phyloP scores from a whole-genome alignment of 2,888 invertebrate genomes.

The Mesopsocus fuscifrons region DNA sequence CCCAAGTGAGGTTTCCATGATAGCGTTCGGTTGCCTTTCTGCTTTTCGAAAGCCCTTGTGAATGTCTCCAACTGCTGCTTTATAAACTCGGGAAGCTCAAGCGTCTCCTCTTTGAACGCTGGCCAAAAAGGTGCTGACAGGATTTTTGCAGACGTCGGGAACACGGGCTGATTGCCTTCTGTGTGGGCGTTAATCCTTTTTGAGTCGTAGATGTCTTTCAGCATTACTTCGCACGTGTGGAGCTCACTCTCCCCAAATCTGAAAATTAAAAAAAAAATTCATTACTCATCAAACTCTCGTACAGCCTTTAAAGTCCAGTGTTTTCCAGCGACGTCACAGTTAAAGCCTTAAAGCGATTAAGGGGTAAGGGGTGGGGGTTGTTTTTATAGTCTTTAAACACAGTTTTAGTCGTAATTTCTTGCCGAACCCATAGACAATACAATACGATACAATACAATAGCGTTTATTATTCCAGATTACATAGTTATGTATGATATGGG shows the following conservation, averaged over 20 bases:
- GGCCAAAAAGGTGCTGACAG: constrained; percentile 99
- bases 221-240: constrained; percentile 96
- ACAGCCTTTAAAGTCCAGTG: no score
- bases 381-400: no score
- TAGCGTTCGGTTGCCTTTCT: constrained; percentile 81
- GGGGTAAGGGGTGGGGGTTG: no score
- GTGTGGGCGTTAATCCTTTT: constrained; percentile 78
- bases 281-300: no score
- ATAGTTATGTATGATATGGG: no score
- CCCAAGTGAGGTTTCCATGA: constrained; percentile 91
- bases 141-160: constrained; percentile 65
- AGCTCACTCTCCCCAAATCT: constrained; percentile 90
- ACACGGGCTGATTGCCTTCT: constrained; percentile 45
- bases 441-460: no score
- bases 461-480: no score
- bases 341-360: no score
- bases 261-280: no score
- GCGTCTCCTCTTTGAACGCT: constrained; percentile 80
- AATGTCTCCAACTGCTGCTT: constrained; percentile 66
- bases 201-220: constrained; percentile 92
- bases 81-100: constrained; percentile 66
- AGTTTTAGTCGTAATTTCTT: no score
- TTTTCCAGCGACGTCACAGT: no score
- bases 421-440: no score
- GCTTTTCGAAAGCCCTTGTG: constrained; percentile 74